These are phyloP conservation scores for Rhincodon typus DNA, from an alignment of 2,797 vertebrate genomes.

Conservation along the genomic window DNA sequence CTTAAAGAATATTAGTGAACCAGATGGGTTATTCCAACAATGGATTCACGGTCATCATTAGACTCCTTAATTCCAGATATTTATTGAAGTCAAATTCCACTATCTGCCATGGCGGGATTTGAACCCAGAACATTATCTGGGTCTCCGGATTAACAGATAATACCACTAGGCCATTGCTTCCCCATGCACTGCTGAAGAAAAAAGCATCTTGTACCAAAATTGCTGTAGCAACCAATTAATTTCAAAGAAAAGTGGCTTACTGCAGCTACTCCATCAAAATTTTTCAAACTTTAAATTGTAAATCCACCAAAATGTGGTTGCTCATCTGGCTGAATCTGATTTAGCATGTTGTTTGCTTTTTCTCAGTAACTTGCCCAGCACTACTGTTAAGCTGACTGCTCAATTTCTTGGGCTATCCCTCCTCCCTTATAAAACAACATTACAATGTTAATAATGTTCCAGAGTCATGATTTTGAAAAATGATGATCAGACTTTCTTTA, in stretches of 20 bases:
- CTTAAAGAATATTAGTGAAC: no score
- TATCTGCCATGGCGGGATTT: no score
- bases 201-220: background rate
- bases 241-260: background rate
- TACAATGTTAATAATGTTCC: background rate
- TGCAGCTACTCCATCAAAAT: background rate
- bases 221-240: background rate
- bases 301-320: no score
- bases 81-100: no score
- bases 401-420: background rate
- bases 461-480: background rate
- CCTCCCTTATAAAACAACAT: background rate
- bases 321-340: no score
- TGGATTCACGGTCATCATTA: no score
- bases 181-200: background rate
- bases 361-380: background rate
- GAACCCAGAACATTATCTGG: no score
- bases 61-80: no score
- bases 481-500: background rate
- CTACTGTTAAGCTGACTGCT: background rate
- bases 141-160: no score
- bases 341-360: background rate
- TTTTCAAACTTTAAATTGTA: background rate
- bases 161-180: no score
- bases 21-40: no score